These are phyloP conservation scores for Pandemis cinnamomeana DNA, from an alignment of 2,888 invertebrate genomes.

Conservation along the genomic window DNA sequence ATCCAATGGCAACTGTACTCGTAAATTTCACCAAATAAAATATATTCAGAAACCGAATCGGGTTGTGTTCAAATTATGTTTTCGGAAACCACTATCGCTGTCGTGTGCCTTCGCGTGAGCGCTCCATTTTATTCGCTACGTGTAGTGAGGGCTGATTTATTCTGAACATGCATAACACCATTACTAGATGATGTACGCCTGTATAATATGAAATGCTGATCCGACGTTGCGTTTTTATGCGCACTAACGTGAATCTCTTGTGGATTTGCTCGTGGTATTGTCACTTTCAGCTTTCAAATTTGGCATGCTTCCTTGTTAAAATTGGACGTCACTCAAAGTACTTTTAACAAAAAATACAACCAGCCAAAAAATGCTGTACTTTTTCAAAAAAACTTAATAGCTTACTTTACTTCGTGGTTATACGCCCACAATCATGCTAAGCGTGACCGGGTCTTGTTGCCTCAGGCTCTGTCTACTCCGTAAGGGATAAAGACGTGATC, in stretches of 20 bases:
- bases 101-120: constrained; percentile 23
- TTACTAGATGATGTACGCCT: constrained; percentile 53
- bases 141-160: constrained; percentile 54
- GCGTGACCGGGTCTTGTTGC: no score
- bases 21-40: constrained; percentile 4
- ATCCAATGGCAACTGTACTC: not conserved
- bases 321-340: no score
- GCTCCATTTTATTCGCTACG: constrained; percentile 43
- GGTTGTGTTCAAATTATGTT: constrained; percentile 28
- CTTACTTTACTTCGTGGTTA: no score
- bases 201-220: constrained; percentile 47
- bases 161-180: constrained; percentile 60
- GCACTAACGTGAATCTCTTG: not conserved
- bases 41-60: not conserved
- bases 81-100: constrained; percentile 31
- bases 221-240: not conserved
- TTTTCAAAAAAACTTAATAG: no score
- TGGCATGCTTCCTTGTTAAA: no score
- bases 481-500: no score
- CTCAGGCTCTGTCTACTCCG: no score
- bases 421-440: no score
- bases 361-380: no score
- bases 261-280: not conserved
- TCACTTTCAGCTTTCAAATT: not conserved
- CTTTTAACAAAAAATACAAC: no score